Base-by-base conservation (phyloP, 2,113 vertebrate species). In the Meriones unguiculatus region DNA sequence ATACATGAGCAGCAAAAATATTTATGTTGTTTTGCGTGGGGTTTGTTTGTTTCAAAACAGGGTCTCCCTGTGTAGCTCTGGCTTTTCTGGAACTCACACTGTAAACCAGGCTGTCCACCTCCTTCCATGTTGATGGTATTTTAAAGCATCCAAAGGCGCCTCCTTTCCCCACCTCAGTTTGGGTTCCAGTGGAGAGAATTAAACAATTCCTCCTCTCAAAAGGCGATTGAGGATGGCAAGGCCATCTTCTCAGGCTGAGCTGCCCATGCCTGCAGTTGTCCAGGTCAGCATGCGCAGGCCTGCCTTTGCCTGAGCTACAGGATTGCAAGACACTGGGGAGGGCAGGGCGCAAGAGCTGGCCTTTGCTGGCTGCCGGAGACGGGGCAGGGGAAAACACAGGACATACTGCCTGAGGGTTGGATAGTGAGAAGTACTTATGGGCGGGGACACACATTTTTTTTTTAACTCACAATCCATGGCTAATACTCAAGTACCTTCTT, bases 131-230 rank as follows among this genome's bases (percentile, higher is more conserved):
- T 85, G 30, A 65, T 8, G 2, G n/a, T 77, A 46, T 73, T 90
- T 73, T 13, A 70, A 94, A 85, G 88, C 22, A 69, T 57, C 38
- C 35, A 35, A 30, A 78, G 67, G 24, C 32, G 6, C 32, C 59
- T 50, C 0, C n/a, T 14, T 72, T n/a, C 7, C 41, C 59, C 18
- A n/a, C 67, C 72, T 30, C 77, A 78, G 67, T 41, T 64, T 87
- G 67, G n/a, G 50, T 95, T 93, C 76, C 70, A 64, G 95, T 69
- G 82, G 81, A 93, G 86, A 91, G 80, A 75, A 88, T 65, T 75
- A 78, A 94, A n/a, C 85, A 67, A 87, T 30, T 87, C 18, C n/a
- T 88, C 46, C 62, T 72, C 88, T 65, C 28, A 46, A 76, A 86
- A 91, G 62, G 67, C 92, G 70, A 87, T 28, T 52, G 89, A 91